Evolutionary conservation across 2,113 vertebrate genomes (phyloP).

Genomic region (Lethenteron camtschaticum): DNA sequence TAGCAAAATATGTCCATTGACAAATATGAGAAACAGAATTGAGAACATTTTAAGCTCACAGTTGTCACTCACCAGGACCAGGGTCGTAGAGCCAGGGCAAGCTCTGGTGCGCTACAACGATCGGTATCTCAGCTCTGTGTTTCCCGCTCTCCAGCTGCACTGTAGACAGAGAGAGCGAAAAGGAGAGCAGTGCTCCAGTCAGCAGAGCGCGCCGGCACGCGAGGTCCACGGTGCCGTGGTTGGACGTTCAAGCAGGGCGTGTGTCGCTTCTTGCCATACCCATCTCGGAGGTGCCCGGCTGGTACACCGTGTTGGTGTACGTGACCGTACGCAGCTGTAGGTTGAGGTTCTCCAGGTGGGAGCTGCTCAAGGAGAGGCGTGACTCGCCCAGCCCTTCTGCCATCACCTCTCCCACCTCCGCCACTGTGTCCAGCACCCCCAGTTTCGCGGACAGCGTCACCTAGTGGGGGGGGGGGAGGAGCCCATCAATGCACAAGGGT

Average conservation of each 20-base stretch:
- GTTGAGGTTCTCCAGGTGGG: constrained; percentile 16
- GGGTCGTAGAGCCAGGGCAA: constrained; percentile 25
- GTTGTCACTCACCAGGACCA: constrained; percentile 12
- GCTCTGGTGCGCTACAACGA: constrained; percentile 18
- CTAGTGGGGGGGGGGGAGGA: constrained; percentile 11
- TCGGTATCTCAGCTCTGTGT: constrained; percentile 20
- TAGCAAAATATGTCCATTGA: too few relatives aligned
- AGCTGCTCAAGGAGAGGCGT: constrained; percentile 16
- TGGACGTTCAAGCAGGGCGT: too few relatives aligned
- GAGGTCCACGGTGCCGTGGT: too few relatives aligned
- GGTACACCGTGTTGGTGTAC: constrained; percentile 26
- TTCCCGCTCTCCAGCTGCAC: constrained; percentile 17
- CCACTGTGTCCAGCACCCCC: constrained; percentile 19
- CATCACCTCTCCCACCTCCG: constrained; percentile 8
- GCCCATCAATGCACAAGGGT: too few relatives aligned
- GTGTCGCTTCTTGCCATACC: constrained; percentile 14
- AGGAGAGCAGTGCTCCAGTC: constrained; percentile 9
- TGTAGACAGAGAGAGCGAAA: constrained; percentile 8
- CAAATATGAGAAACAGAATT: too few relatives aligned
- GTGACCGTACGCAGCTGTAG: constrained; percentile 18
- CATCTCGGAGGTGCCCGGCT: constrained; percentile 16
- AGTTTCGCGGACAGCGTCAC: constrained; percentile 19
- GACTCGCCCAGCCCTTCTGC: constrained; percentile 18
- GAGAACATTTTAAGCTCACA: too few relatives aligned
- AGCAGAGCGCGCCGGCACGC: not conserved